Base-by-base conservation (phyloP, 2,113 vertebrate genomes). In the Terrapene triunguis region DNA sequence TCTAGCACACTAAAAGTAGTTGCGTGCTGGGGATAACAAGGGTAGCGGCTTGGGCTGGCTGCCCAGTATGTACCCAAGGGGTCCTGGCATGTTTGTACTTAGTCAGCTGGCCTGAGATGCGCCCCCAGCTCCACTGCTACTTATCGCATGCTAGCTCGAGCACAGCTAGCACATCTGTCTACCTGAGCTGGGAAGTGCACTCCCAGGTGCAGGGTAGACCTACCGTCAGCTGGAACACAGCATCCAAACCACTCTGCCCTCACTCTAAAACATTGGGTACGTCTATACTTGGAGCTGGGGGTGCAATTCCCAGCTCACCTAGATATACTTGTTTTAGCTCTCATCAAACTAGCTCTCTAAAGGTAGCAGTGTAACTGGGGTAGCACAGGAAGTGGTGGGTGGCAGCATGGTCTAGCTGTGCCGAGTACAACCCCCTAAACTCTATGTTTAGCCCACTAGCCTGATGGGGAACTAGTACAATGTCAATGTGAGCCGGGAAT, bases 181-280 rank as follows among this genome's bases (percentile, higher is more conserved):
- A 8, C 65, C 17, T 3, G 8, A 69, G 8, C 35, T 21, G 62
- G 35, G 35, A n/a, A 69, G 17, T n/a, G 17, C 17, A 21, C 35
- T 69, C 65, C 35, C 35, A 38, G 35, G 17, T 10, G 65, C 65
- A 69, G 35, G 62, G 13, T 9, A 69, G 62, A n/a, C 35, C 3
- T 69, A 69, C 62, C 35, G 3, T n/a, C 62, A 72, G 79, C 48
- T 38, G 5, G 14, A 38, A 5, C 44, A 51, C 42, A 3, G 79
- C 38, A 82, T 17, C 86, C 74, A 84, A 85, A 1, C 22, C 8
- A 1, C 2, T 42, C 4, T 50, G 2, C 10, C 76, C 0, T 0
- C 6, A 21, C 51, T 47, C n/a, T 50, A 10, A 82, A 91, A 48
- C 38, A 32, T 10, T 7, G 35, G 35, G 62, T 17, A 21, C 32